Evolutionary conservation across 2,888 invertebrate species (phyloP), one percentile per base, ranked within the genome.

Genomic region (Dryomyza anilis): DNA sequence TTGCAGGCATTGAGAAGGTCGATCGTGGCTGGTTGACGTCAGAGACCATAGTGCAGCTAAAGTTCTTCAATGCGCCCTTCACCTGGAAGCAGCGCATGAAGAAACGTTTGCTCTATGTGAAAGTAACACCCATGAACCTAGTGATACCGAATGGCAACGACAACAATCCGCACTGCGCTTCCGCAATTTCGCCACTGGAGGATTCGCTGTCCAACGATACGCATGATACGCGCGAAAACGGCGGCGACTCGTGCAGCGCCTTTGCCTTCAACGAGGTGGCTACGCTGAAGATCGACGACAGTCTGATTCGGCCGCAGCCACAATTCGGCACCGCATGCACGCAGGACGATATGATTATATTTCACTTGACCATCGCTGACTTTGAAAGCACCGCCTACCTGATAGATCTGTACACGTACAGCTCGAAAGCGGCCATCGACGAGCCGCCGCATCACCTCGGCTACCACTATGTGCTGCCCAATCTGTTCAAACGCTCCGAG

Each of bases 401-500:
- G 74, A 87, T 95, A 68, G 95, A 96, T 85, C 88, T 93, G 76
- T 96, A 92, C 80, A 87, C 90, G 30, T 91, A 91, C 76, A 89
- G 89, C 74, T 87, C 89, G 55, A 86, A 87, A 71, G 86, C 85
- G 50, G 83, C 81, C 27, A 84, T 86, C 46, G 89, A 88, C 66
- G 91, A 92, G 71, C 90, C 92, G 29, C 95, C 95, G 3, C 89
- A 87, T 76, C 95, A 95, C 84, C 86, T 95, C 64, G 96, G 96
- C 14, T 96, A 94, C 79, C 93, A 94, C 77, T 95, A 96, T 85
- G 87, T 97, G 70, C 85, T 97, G 75, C 96, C 96, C 8, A 91
- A 92, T 77, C 89, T 91, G 73, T 85, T 95, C 68, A 92, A 91
- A 74, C 86, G 89, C 33, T 93, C 94, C 46, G 90, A 91, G 75